A percentile compares a stretch with the other conserved stretches of the same genome.
Conservation (phyloP, 2,113 vertebrate genomes). For the Lampris megalopsis region DNA sequence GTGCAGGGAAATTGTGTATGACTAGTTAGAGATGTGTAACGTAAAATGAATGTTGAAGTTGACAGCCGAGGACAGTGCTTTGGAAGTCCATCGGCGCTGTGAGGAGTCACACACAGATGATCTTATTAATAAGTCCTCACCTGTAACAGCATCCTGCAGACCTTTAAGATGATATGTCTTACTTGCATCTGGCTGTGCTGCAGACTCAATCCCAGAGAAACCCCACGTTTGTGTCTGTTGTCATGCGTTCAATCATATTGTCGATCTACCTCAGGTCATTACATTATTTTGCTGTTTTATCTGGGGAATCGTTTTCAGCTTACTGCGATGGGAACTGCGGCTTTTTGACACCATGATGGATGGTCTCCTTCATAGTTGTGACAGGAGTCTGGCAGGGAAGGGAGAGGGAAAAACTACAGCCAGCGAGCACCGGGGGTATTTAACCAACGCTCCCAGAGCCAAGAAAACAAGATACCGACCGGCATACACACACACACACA, state of each 20-base stretch:
- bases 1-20: too few species aligned
- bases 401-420: not conserved
- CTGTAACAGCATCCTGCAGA: not conserved
- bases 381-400: constrained; percentile 5
- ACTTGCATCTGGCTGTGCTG: not conserved
- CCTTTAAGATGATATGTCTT: not conserved
- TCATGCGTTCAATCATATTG: not conserved
- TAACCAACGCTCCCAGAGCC: not conserved
- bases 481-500: not conserved
- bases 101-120: too few species aligned
- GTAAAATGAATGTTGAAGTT: too few species aligned
- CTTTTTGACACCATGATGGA: constrained; percentile 12
- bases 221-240: too few species aligned
- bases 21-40: too few species aligned
- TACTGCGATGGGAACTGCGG: not conserved
- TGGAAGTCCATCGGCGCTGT: too few species aligned
- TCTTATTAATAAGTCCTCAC: not conserved
- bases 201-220: too few species aligned
- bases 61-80: too few species aligned
- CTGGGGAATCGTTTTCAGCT: not conserved
- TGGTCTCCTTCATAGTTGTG: constrained; percentile 3
- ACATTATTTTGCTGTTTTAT: not conserved
- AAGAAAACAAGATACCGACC: not conserved
- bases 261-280: not conserved
- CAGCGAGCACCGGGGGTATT: not conserved